These are phyloP conservation scores for Ptilodon capucinus DNA, from an alignment of 2,888 invertebrate species.

Conservation along the genomic window DNA sequence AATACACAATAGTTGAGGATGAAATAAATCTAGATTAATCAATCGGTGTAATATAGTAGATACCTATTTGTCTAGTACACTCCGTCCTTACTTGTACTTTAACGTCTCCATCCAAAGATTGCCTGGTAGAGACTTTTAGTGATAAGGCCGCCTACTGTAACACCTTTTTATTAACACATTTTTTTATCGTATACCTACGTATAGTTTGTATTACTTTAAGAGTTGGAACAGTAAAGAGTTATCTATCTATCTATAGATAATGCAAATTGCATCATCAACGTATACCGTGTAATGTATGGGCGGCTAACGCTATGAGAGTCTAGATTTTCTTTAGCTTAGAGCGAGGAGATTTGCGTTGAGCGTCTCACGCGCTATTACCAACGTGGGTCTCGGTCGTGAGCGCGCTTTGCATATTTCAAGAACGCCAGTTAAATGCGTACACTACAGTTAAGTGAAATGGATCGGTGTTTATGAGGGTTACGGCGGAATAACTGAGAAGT, in stretches of 20 bases:
- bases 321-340: slow-evolving; percentile 42
- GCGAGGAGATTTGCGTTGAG: slow-evolving; percentile 46
- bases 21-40: too few species aligned
- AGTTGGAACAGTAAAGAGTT: too few species aligned
- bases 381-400: slow-evolving; percentile 61
- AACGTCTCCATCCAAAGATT: too few species aligned
- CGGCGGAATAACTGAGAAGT: slow-evolving; percentile 42
- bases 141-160: too few species aligned
- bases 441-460: slow-evolving; percentile 70
- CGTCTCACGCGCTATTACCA: slow-evolving; percentile 73
- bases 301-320: slow-evolving; percentile 45
- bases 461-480: slow-evolving; percentile 67
- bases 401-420: slow-evolving; percentile 79
- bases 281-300: slow-evolving; percentile 44
- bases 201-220: too few species aligned
- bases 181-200: too few species aligned
- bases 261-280: slow-evolving; percentile 40
- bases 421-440: slow-evolving; percentile 71
- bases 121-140: too few species aligned
- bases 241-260: slow-evolving; percentile 9
- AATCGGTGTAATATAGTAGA: too few species aligned
- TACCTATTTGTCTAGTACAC: too few species aligned
- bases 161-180: too few species aligned
- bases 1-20: too few species aligned
- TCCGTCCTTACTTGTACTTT: too few species aligned